A percentile compares a stretch with the other conserved stretches of the same genome.
phyloP scores from a whole-genome alignment of 2,113 vertebrate species.

The Heterocephalus glaber region DNA sequence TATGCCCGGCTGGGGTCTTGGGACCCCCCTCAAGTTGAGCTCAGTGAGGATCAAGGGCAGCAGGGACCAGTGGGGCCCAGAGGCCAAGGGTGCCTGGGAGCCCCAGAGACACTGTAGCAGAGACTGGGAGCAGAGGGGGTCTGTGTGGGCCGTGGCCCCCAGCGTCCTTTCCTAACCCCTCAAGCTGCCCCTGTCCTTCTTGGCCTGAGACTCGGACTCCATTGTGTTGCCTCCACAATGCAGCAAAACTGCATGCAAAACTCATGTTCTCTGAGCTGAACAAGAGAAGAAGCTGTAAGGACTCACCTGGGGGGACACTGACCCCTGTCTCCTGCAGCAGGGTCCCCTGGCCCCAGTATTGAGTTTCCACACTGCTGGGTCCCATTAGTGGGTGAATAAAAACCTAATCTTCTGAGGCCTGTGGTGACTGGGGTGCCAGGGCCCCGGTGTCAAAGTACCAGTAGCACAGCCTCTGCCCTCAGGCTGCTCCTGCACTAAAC shows the following conservation, averaged over 20 bases:
- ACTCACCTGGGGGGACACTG: conserved; percentile 86
- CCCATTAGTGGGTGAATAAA: no score
- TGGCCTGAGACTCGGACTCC: background rate
- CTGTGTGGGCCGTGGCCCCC: fast-evolving
- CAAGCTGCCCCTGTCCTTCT: background rate
- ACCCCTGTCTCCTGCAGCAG: no score
- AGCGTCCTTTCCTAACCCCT: background rate
- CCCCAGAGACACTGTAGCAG: background rate
- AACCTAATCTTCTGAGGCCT: no score
- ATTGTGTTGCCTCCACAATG: background rate
- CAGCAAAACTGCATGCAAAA: no score
- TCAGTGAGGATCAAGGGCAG: background rate
- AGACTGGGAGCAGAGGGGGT: background rate
- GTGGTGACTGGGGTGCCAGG: no score
- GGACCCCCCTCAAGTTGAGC: background rate
- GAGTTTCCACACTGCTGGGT: no score
- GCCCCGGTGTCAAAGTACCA: background rate
- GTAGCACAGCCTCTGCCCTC: background rate
- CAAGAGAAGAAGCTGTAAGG: background rate
- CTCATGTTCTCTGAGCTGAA: background rate
- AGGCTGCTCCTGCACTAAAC: background rate
- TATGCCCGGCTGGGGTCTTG: fast-evolving
- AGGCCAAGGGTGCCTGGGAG: background rate
- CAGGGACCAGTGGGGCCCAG: background rate
- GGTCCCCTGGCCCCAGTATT: conserved; percentile 85